Percentiles rank a stretch among this genome's conserved stretches.
Conservation (phyloP, 2,888 invertebrate species). For the Pammene aurita region DNA sequence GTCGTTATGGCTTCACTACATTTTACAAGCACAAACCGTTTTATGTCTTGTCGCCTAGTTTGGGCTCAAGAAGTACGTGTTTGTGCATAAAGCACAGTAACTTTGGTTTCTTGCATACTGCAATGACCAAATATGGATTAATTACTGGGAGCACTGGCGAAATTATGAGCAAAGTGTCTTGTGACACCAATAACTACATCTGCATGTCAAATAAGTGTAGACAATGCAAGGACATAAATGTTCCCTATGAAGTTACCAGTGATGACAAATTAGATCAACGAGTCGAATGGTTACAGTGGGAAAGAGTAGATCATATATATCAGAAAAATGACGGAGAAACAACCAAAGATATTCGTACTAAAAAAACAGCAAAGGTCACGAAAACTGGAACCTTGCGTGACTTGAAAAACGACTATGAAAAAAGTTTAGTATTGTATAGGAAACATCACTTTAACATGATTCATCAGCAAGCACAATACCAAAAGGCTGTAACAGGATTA, state of each 20-base stretch:
- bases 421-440: slow-evolving; percentile 27
- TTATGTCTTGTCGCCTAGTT: slow-evolving; percentile 39
- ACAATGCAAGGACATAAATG: not conserved
- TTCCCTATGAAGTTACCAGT: not conserved
- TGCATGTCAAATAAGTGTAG: not conserved
- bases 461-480: slow-evolving; percentile 17
- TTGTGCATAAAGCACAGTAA: slow-evolving; percentile 42
- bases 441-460: slow-evolving; percentile 35
- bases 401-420: slow-evolving; percentile 12
- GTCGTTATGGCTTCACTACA: slow-evolving; percentile 42
- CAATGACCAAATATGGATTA: not conserved
- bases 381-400: slow-evolving; percentile 9
- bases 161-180: slow-evolving; percentile 8
- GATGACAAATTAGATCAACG: slow-evolving; percentile 9
- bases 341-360: not conserved
- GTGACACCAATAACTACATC: not conserved
- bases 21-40: slow-evolving; percentile 45
- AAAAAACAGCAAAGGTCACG: not conserved
- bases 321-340: slow-evolving; percentile 7
- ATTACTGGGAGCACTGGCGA: not conserved
- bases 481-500: slow-evolving; percentile 10
- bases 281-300: slow-evolving; percentile 35
- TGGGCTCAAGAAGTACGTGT: slow-evolving; percentile 41
- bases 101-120: slow-evolving; percentile 9
- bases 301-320: slow-evolving; percentile 17